Percentiles rank a stretch among this genome's conserved stretches.
Evolutionary conservation across 2,113 vertebrate genomes (phyloP).

Genomic region (Vicugna pacos): DNA sequence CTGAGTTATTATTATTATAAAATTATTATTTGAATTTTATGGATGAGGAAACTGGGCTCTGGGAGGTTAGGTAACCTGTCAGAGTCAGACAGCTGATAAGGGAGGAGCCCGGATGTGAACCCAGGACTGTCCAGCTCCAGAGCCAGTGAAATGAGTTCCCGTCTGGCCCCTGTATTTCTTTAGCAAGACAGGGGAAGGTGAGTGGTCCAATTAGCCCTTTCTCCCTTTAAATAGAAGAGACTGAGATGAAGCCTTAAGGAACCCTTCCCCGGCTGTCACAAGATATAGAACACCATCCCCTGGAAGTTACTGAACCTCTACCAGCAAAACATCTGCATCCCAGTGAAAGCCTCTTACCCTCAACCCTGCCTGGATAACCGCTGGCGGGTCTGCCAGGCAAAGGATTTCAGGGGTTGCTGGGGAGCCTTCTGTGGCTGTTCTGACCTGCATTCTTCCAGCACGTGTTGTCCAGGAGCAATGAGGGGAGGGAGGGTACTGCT

Average conservation of each 20-base stretch:
- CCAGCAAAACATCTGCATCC: not conserved
- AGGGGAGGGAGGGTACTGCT: not conserved
- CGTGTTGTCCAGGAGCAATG: constrained; percentile 47
- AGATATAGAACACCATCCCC: not conserved
- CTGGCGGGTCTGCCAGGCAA: not conserved
- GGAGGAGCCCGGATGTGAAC: not conserved
- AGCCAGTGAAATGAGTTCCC: not conserved
- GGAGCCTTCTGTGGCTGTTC: not conserved
- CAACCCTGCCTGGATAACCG: not conserved
- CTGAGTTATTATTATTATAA: not conserved
- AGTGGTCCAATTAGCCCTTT: not conserved
- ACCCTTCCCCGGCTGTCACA: not conserved
- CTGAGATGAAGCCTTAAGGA: not conserved
- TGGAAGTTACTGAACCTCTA: no score
- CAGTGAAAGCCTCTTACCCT: not conserved
- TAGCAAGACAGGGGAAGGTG: not conserved
- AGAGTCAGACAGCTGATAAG: not conserved
- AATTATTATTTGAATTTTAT: not conserved
- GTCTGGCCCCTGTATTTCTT: not conserved
- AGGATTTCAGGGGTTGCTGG: not conserved
- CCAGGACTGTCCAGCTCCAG: not conserved
- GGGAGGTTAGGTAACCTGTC: not conserved
- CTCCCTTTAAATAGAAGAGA: not conserved
- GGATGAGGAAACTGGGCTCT: not conserved
- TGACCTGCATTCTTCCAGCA: constrained; percentile 42